Percentiles rank a stretch among this genome's conserved stretches.
Conservation (phyloP, 2,113 vertebrate species). For the Triplophysa dalaica region DNA sequence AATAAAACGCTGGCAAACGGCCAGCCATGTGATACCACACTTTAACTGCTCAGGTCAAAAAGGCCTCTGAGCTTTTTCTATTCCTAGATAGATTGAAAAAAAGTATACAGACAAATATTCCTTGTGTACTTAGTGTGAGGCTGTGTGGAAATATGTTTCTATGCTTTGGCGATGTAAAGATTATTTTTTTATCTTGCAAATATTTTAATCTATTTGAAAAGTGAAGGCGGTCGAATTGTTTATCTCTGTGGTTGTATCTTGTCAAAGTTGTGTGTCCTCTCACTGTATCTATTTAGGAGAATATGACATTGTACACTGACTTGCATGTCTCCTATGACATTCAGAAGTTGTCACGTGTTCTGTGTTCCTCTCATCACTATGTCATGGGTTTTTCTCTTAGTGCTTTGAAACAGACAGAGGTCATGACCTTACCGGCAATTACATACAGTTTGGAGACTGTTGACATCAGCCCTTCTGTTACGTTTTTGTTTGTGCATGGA, state of each 20-base stretch:
- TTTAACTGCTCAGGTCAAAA: slow-evolving; percentile 5
- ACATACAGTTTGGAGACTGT: slow-evolving; percentile 63
- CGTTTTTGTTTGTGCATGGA: background rate
- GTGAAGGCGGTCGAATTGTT: too few species aligned
- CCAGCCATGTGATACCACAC: slow-evolving; percentile 11
- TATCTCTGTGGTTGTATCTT: slow-evolving; percentile 1
- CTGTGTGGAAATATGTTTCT: too few species aligned
- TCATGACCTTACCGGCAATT: slow-evolving; percentile 51
- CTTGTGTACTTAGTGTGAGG: too few species aligned
- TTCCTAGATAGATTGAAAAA: too few species aligned
- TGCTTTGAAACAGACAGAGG: slow-evolving; percentile 55
- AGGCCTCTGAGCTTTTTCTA: background rate
- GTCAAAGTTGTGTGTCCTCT: background rate
- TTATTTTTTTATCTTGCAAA: too few species aligned
- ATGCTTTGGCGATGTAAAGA: too few species aligned
- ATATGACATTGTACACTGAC: background rate
- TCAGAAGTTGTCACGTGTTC: slow-evolving; percentile 29
- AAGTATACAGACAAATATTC: too few species aligned
- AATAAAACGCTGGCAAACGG: slow-evolving; percentile 28
- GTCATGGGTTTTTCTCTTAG: slow-evolving; percentile 16
- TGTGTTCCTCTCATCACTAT: slow-evolving; percentile 39
- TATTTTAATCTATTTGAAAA: too few species aligned
- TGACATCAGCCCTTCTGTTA: slow-evolving; percentile 47
- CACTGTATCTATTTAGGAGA: background rate
- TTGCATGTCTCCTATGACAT: slow-evolving; percentile 30